Base-by-base conservation (phyloP, 1,140 invertebrate genomes). In the Danaus melanippus region DNA sequence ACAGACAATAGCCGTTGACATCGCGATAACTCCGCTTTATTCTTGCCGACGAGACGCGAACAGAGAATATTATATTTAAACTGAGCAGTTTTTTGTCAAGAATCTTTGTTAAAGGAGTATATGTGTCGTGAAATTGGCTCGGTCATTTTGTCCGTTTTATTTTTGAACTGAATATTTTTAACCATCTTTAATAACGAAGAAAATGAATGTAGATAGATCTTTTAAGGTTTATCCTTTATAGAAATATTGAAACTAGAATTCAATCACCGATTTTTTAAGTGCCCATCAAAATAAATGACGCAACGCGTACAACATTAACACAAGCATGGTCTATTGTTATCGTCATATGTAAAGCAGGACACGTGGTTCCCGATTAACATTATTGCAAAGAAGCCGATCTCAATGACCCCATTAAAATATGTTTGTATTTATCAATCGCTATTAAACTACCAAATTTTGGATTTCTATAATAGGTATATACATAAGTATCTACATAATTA, bases 281-380 rank as follows among this genome's bases (percentile, higher is more conserved):
- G 56, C 52, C 48, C 58, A 45, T 62, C 53, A 63, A 51, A 53
- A 45, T 32, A 39, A 40, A 42, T 71, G 66, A 68, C 63, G 62
- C 43, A 61, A 71, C 46, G 55, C 55, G 67, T 69, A 58, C 53
- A 53, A 66, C 66, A 69, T 60, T 56, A 64, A 51, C 62, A 58
- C 56, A 48, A 51, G 21, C 43, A 55, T 54, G 40, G 59, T 55
- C 66, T 67, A 71, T 75, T 77, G 68, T 74, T 72, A 57, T 66
- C 56, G 58, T 54, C 62, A 56, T 69, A 77, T 79, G 74, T 65
- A 74, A 74, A 79, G 51, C 46, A 62, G 61, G 66, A 67, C 71
- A 74, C 69, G 70, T 69, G 72, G 64, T 73, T 75, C 70, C 67
- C 66, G 68, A 42, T 47, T 62, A 56, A 58, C 51, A 66, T 58